Base-by-base conservation (phyloP, 2,113 vertebrate species). In the Brachirus orientalis region DNA sequence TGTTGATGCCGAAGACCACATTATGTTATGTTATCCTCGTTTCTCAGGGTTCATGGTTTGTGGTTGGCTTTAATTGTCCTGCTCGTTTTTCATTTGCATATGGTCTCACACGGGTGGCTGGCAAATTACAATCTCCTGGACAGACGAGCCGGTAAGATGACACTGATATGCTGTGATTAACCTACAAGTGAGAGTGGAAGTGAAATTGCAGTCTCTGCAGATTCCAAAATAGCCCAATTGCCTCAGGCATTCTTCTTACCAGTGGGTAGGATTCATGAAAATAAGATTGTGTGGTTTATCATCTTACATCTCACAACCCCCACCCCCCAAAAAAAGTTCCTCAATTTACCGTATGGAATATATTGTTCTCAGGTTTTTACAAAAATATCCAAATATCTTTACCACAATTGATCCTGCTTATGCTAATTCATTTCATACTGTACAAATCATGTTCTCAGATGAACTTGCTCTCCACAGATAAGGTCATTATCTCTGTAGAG, bases 151-250 rank as follows among this genome's bases (percentile, higher is more conserved):
- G 60, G 17, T 11, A 44, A 66, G 45, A 76, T 75, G 82, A 80
- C 75, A 77, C 45, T 63, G 66, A 82, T 83, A 72, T 19, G 68
- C 60, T 69, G 62, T 43, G 69, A 72, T 88, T 85, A 83, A 72
- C 57, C 64, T 48, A 56, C 28, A 68, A 70, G 73, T 63, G 45
- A 52, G 64, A 65, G 57, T 52, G 53, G 20, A 71, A 68, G 54
- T 37, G 41, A 73, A 63, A 65, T 74, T 17, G 8, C 38, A 55
- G 61, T 67, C 59, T 68, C 60, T 54, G 46, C 46, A 44, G 62
- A 56, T 59, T 74, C 65, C 52, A 64, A 52, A 73, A 53, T 48
- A 55, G 45, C 66, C 46, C 58, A 51, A 76, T 80, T 65, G 57
- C 71, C 68, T 48, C 37, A 53, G 69, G 59, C 61, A 37, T 16